Conservation (phyloP, 2,113 vertebrate species). For the Cacatua alba region DNA sequence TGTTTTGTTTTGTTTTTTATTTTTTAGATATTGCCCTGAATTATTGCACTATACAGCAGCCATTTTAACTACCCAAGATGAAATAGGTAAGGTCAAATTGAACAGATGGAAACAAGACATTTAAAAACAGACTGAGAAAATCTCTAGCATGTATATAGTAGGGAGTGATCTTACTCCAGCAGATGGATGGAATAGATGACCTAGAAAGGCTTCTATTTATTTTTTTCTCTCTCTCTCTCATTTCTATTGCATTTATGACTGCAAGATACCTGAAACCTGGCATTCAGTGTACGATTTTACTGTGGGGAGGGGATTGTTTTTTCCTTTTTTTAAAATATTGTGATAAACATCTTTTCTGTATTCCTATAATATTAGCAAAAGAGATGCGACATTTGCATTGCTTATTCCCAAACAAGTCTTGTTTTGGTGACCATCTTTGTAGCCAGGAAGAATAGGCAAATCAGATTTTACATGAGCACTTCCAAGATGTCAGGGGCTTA, state of each 20-base stretch:
- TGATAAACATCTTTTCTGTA: background rate
- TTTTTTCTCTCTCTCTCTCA: background rate
- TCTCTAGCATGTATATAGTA: conserved; percentile 17
- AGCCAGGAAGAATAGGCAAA: conserved; percentile 25
- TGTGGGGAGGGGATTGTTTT: background rate
- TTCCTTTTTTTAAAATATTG: background rate
- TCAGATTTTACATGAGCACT: conserved; percentile 31
- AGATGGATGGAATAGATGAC: conserved; percentile 55
- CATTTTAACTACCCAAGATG: conserved; percentile 62
- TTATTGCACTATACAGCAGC: conserved; percentile 35
- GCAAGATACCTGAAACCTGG: conserved; percentile 22
- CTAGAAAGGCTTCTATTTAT: background rate
- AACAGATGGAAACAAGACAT: conserved; percentile 49
- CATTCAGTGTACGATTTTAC: background rate
- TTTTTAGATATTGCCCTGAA: conserved; percentile 45
- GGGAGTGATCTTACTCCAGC: conserved; percentile 49
- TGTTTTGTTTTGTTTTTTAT: background rate
- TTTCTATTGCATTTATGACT: conserved; percentile 24
- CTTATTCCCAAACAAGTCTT: conserved; percentile 31
- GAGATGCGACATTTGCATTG: background rate
- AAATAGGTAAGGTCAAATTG: conserved; percentile 59
- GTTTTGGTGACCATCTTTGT: conserved; percentile 49
- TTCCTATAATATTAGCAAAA: background rate
- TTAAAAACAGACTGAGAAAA: conserved; percentile 44
- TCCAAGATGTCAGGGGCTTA: conserved; percentile 24